These are phyloP conservation scores for Ethmia dodecea DNA, from an alignment of 2,888 invertebrate species.

Conservation along the genomic window DNA sequence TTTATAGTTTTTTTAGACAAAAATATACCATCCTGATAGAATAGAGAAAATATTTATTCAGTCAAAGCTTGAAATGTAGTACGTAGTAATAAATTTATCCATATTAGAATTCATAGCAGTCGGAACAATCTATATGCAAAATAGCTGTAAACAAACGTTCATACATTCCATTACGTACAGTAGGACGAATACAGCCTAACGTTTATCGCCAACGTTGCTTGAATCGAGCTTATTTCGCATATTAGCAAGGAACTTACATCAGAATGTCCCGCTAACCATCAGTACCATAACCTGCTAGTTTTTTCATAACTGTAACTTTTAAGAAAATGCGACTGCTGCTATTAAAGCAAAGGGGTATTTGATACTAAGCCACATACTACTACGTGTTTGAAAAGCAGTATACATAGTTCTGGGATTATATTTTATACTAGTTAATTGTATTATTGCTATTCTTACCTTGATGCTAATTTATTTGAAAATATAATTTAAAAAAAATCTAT, in stretches of 20 bases:
- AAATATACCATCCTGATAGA: neutral
- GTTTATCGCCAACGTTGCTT: constrained; percentile 8
- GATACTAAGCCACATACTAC: too few species aligned
- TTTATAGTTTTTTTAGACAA: neutral
- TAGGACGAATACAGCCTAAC: constrained; percentile 12
- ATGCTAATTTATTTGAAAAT: too few species aligned
- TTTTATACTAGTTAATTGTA: too few species aligned
- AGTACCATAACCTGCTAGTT: too few species aligned
- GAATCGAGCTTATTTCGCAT: constrained; percentile 10
- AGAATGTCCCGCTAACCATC: neutral
- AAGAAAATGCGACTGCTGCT: too few species aligned
- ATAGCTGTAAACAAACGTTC: constrained; percentile 47
- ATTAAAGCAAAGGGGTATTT: too few species aligned
- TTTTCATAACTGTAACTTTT: too few species aligned
- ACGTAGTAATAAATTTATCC: constrained; percentile 40
- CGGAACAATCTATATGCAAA: constrained; percentile 57
- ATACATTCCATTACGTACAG: constrained; percentile 25
- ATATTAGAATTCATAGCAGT: constrained; percentile 54
- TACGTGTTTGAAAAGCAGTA: too few species aligned
- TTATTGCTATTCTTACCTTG: too few species aligned
- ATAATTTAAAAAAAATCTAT: too few species aligned
- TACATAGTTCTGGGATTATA: too few species aligned
- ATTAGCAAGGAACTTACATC: constrained; percentile 6
- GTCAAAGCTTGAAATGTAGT: constrained; percentile 37
- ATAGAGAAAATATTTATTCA: constrained; percentile 2